A percentile compares a stretch with the other conserved stretches of the same genome.
Evolutionary conservation across 2,888 invertebrate species (phyloP).

Genomic region (Chaitophorus viminalis): DNA sequence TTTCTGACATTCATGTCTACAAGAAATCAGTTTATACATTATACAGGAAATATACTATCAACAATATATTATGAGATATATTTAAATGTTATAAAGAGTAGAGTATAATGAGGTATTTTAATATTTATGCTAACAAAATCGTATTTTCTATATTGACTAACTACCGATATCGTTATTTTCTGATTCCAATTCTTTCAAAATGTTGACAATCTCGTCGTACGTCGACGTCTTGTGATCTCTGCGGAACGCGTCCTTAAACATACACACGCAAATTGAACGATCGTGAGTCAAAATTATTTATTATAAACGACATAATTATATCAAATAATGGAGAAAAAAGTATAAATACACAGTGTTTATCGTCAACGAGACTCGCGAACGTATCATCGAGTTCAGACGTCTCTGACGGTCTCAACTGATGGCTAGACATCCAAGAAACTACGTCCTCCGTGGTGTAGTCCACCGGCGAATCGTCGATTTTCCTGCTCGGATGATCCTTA

Average conservation of each 20-base stretch:
- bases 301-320: neutral
- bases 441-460: slow-evolving; percentile 56
- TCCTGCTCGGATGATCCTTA: neutral
- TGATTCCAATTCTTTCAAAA: slow-evolving; percentile 69
- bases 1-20: slow-evolving; percentile 60
- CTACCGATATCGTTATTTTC: slow-evolving; percentile 67
- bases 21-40: slow-evolving; percentile 47
- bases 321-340: no score
- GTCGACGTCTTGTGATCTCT: slow-evolving; percentile 64
- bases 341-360: neutral
- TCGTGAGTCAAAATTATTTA: neutral
- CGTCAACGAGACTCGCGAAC: slow-evolving; percentile 1
- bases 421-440: slow-evolving; percentile 62
- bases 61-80: slow-evolving; percentile 8
- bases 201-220: slow-evolving; percentile 69
- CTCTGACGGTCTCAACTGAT: neutral
- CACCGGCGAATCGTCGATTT: slow-evolving; percentile 26
- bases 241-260: slow-evolving; percentile 16
- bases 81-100: slow-evolving; percentile 24
- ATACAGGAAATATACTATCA: slow-evolving; percentile 10
- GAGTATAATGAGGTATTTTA: neutral
- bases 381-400: slow-evolving; percentile 4
- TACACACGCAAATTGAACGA: neutral
- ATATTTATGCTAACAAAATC: slow-evolving; percentile 9
- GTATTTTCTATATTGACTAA: slow-evolving; percentile 34